Evolutionary conservation across 2,797 vertebrate species (phyloP), one percentile per base, ranked within the genome.

Genomic region (Hemibagrus guttatus): DNA sequence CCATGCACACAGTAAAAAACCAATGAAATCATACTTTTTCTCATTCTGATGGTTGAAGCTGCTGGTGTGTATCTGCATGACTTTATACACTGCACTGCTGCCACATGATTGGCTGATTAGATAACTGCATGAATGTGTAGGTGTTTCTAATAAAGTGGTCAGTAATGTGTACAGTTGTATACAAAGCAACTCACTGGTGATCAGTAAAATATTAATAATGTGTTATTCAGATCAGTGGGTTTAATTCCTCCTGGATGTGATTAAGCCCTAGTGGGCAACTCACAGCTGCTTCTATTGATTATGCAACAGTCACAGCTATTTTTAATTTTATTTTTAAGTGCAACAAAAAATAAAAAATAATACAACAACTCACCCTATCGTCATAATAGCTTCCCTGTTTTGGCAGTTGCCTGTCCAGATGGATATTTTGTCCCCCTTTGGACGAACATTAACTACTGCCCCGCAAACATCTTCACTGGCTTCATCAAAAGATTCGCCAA

Each of bases 391-490:
- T 0, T 96, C 96, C 92, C 93, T 95, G 92, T 96, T 96, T 95
- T 96, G 95, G 93, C 96, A 97, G 93, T 96, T 95, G 91, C 94
- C 95, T 0, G 96, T 97, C 96, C 96, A 97, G 92, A 97, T 96
- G 90, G 96, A 84, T 92, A 97, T 95, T 95, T 97, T 97, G 91
- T 97, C 96, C 49, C 95, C 96, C 91, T 97, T 97, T 8, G 94
- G 96, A 91, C 96, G 93, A 90, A 96, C 95, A 58, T 96, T 97
- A 90, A 97, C 96, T 92, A 97, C 96, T 17, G 96, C 96, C 28
- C 96, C 96, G 84, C 96, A 96, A 74, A 96, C 94, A 4, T 97
- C 96, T 80, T 97, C 96, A 64, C 96, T 97, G 31, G 95, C 95
- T 88, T 96, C 96, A 49, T 96, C 96, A 58, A 97, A 97, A 0